Base-by-base conservation (phyloP, 2,888 invertebrate species). In the Pantelozetes paolii region DNA sequence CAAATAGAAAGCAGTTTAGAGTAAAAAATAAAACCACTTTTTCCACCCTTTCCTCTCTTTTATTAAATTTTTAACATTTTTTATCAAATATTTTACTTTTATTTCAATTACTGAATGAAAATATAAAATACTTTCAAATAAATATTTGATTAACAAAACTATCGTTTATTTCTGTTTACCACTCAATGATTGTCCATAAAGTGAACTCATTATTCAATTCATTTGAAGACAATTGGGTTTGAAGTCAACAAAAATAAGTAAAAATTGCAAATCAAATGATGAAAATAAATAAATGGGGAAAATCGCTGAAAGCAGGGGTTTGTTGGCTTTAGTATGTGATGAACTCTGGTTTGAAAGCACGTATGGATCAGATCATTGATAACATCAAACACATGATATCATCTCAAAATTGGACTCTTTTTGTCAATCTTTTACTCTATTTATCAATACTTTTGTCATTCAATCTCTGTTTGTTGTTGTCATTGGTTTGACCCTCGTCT, bases 301-400 rank as follows among this genome's bases (percentile, higher is more conserved):
- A 45, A 45, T 36, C 5, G 36, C 36, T 36, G 36, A 45, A 45
- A 45, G 8, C 45, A 45, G 45, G 15, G 45, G 2, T 45, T 54
- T 54, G 26, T 54, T 54, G 54, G 23, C 54, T 54, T 59, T 69
- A 42, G n/a, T 69, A 15, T 13, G 9, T 23, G 42, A 42, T 15
- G 13, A 28, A 8, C 9, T 69, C 13, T 69, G 36, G 69, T 69
- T 45, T 18, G n/a, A n/a, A 36, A 18, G 40, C 67, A 67, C 40
- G 67, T 67, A n/a, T 36, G 32, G 32, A 36, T 42, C 1, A 30
- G 40, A 67, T 69, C 45, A 45, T 36, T 42, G 26, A 36, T 36
- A 20, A 20, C 26, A 42, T 23, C 8, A 69, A 42, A 69, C 23
- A 69, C 11, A 28, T 30, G 59, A 59, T 59, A 28, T 59, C n/a